Evolutionary conservation across 2,797 vertebrate genomes (phyloP), one percentile per base, ranked within the genome.

Genomic region (Onychomys leucogaster): DNA sequence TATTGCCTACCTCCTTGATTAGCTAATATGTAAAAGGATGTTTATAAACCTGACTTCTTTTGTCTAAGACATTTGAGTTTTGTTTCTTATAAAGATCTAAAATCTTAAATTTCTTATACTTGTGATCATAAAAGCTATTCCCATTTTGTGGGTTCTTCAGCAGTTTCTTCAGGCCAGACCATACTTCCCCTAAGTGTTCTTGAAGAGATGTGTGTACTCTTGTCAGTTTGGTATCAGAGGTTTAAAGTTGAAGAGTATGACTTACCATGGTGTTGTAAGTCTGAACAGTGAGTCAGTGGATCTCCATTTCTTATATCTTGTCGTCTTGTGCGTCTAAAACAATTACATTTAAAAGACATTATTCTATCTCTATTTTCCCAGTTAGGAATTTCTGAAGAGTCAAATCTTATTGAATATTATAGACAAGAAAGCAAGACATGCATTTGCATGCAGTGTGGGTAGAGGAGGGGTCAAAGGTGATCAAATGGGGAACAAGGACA

Each of bases 231-330:
- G 27, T n/a, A 6, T 32, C n/a, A 43, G 27, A 78, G 23, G 13
- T 46, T 34, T 43, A 78, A 91, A 88, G 27, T 34, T 32, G 9
- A 77, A 84, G 94, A 57, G 2, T 63, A 16, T 10, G 88, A 98
- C 98, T 98, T 99, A 99, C 99, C 99, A 2, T 99, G 98, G 87
- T 99, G 99, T 91, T 99, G 99, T 91, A 99, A 98, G 97, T 99
- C 99, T 23, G 99, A 99, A 96, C 99, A 99, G 86, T 99, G 99
- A 69, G 99, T 99, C 91, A 99, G 98, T 0, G 99, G 99, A 95
- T 99, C 99, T 98, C 99, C 99, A 4, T 99, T 99, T 97, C 99
- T 99, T 98, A 99, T 99, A 95, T 99, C 99, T 98, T 99, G 99
- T 78, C 99, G 98, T 95, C 99, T 99, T n/a, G 99, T 99, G 94